These are phyloP conservation scores for Cyphotilapia sp. DNA, from an alignment of 2,113 vertebrate species.

Conservation along the genomic window DNA sequence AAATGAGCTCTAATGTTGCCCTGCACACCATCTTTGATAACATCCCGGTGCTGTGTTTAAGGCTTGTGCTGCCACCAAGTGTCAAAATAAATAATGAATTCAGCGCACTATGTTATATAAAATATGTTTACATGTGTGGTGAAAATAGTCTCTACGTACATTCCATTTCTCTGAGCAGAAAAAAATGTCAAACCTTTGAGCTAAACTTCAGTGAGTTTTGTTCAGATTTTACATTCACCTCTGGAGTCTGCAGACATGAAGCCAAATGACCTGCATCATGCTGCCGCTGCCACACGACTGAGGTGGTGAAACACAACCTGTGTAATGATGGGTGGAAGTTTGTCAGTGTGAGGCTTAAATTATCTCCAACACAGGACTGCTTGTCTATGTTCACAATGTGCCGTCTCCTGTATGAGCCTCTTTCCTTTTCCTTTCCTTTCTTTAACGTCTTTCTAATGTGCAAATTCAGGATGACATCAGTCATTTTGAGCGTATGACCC, in stretches of 20 bases:
- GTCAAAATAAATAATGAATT: neutral
- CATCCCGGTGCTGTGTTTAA: neutral
- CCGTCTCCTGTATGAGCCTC: neutral
- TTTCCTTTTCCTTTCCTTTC: neutral
- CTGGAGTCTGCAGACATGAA: neutral
- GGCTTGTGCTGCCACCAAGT: neutral
- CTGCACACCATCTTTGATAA: neutral
- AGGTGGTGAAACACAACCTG: neutral
- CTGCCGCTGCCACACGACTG: neutral
- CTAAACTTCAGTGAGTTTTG: neutral
- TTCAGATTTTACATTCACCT: neutral
- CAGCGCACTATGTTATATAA: fast-evolving
- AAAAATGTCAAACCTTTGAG: fast-evolving
- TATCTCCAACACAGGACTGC: neutral
- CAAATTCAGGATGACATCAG: neutral
- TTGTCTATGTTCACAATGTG: neutral
- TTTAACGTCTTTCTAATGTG: neutral
- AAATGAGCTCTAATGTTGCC: neutral
- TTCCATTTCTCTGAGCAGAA: neutral
- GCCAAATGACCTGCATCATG: neutral
- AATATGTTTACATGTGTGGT: neutral
- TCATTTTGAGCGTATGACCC: neutral
- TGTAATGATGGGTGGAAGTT: neutral
- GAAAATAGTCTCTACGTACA: fast-evolving
- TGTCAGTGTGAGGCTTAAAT: neutral